Conservation (phyloP, 2,888 invertebrate species). For the Habrosyne pyritoides region DNA sequence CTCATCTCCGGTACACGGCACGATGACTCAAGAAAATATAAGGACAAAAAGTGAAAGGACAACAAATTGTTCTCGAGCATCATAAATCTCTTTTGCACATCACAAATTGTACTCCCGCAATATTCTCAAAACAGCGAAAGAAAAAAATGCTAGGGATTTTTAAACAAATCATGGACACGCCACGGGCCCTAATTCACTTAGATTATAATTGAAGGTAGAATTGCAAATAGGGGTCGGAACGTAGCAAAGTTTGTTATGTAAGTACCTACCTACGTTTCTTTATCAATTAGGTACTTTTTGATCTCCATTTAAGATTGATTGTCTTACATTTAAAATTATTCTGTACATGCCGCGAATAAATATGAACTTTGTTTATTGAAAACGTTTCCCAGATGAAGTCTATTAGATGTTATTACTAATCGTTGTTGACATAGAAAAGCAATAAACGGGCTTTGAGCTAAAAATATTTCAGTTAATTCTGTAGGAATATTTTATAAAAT, state of each 20-base stretch:
- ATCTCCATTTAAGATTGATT: background rate
- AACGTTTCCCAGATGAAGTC: too few species aligned
- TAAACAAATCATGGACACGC: slow-evolving; percentile 18
- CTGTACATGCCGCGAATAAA: too few species aligned
- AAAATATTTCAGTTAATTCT: too few species aligned
- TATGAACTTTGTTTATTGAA: too few species aligned
- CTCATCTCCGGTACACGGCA: background rate
- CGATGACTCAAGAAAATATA: background rate
- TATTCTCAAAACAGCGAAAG: slow-evolving; percentile 17
- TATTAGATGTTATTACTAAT: too few species aligned
- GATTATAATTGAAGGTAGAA: slow-evolving; percentile 44
- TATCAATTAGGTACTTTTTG: slow-evolving; percentile 1
- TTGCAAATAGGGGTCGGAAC: slow-evolving; percentile 33
- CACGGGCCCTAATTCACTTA: slow-evolving; percentile 31
- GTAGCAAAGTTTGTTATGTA: slow-evolving; percentile 15
- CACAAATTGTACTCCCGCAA: slow-evolving; percentile 1
- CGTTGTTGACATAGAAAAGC: too few species aligned
- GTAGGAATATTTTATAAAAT: too few species aligned
- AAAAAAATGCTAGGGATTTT: slow-evolving; percentile 20
- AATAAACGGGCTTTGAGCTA: too few species aligned
- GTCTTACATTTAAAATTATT: background rate
- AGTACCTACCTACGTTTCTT: slow-evolving; percentile 1
- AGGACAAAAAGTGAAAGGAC: background rate
- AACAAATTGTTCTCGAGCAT: slow-evolving; percentile 3
- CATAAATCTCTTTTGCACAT: background rate